Evolutionary conservation across 2,888 invertebrate species (phyloP).

Genomic region (Pandemis cinnamomeana): DNA sequence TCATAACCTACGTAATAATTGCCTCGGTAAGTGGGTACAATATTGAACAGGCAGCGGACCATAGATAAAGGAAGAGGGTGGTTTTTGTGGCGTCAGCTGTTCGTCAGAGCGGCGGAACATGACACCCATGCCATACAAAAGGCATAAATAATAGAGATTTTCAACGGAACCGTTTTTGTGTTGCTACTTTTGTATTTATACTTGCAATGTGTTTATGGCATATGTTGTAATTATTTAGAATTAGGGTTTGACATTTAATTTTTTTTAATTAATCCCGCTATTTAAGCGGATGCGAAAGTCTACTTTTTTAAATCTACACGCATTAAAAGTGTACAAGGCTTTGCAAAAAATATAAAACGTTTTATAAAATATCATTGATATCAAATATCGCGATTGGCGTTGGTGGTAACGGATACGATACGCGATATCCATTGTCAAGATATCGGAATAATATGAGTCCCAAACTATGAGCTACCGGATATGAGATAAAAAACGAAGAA

Average conservation of each 20-base stretch:
- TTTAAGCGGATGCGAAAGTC: background rate
- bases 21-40: constrained; percentile 29
- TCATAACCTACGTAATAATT: constrained; percentile 30
- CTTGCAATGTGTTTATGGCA: background rate
- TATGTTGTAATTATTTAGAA: background rate
- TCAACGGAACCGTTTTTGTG: constrained; percentile 45
- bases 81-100: constrained; percentile 75
- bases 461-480: constrained; percentile 31
- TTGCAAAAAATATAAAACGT: constrained; percentile 20
- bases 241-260: background rate
- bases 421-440: constrained; percentile 42
- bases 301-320: background rate
- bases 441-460: constrained; percentile 41
- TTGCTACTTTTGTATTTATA: constrained; percentile 28
- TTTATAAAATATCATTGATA: constrained; percentile 41
- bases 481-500: constrained; percentile 44
- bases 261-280: background rate
- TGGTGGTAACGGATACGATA: constrained; percentile 45
- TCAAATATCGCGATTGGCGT: constrained; percentile 50
- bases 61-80: constrained; percentile 67
- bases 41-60: constrained; percentile 52
- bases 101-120: constrained; percentile 54
- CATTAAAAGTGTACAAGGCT: background rate
- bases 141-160: constrained; percentile 59
- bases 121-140: constrained; percentile 57